Evolutionary conservation across 2,113 vertebrate species (phyloP).

Genomic region (Ia io): DNA sequence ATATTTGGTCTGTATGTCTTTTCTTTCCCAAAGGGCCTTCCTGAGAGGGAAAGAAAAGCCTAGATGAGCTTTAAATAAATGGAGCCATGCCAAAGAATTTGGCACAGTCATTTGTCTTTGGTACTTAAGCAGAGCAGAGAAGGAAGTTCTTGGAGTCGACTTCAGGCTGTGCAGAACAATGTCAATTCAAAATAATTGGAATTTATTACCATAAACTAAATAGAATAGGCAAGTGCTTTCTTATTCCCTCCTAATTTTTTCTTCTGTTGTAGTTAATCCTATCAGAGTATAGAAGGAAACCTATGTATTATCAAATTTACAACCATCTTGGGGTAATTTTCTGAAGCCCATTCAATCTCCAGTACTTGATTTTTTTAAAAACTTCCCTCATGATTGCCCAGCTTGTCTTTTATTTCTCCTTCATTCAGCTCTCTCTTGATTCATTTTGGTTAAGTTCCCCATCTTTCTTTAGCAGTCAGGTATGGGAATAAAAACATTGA

Average conservation of each 20-base stretch:
- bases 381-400: neutral
- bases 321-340: neutral
- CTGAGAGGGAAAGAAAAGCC: neutral
- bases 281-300: neutral
- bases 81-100: neutral
- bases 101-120: constrained; percentile 33
- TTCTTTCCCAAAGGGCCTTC: neutral
- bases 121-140: constrained; percentile 18
- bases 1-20: neutral
- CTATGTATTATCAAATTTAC: neutral
- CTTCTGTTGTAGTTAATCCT: neutral
- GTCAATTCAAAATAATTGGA: constrained; percentile 56
- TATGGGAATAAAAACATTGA: neutral
- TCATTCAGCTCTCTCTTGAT: neutral
- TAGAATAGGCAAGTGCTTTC: neutral
- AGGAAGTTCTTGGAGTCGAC: constrained; percentile 28
- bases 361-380: neutral
- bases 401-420: neutral
- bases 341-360: neutral
- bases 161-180: constrained; percentile 8
- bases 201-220: constrained; percentile 55
- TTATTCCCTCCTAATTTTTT: neutral
- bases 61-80: constrained; percentile 18
- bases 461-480: neutral
- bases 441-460: neutral